Conservation (phyloP, 2,113 vertebrate genomes). For the Laticauda laticaudata region DNA sequence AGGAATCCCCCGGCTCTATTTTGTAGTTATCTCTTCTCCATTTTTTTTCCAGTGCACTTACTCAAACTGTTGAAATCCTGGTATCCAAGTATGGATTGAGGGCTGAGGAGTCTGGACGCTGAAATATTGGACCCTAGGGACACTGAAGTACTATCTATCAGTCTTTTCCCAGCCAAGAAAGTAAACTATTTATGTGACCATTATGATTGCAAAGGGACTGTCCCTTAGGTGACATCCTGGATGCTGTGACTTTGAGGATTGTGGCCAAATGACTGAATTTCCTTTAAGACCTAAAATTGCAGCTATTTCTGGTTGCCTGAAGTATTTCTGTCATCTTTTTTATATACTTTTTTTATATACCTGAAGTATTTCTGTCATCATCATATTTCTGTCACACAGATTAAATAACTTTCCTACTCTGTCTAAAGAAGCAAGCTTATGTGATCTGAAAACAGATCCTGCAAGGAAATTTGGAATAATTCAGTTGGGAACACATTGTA, state of each 20-base stretch:
- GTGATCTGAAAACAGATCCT: not conserved
- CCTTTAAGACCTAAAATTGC: not conserved
- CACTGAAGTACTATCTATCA: constrained; percentile 55
- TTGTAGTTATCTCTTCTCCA: not conserved
- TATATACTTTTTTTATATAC: no score
- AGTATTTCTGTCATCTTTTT: not conserved
- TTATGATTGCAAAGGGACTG: not conserved
- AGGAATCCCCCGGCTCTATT: not conserved
- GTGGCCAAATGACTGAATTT: not conserved
- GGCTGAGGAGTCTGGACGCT: constrained; percentile 28
- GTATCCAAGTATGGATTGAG: constrained; percentile 76
- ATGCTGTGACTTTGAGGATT: not conserved
- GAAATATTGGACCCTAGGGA: not conserved
- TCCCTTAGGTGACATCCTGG: no score
- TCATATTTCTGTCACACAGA: no score
- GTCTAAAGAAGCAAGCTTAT: not conserved
- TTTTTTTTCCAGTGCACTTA: constrained; percentile 75
- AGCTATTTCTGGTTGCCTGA: not conserved
- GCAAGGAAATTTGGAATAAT: not conserved
- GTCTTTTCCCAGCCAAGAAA: not conserved
- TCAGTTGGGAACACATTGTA: not conserved
- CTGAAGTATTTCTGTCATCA: not conserved
- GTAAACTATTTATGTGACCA: not conserved
- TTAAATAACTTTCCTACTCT: not conserved
- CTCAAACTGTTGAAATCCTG: constrained; percentile 79